Evolutionary conservation across 2,888 invertebrate species (phyloP).

Genomic region (Synergus itoensis): DNA sequence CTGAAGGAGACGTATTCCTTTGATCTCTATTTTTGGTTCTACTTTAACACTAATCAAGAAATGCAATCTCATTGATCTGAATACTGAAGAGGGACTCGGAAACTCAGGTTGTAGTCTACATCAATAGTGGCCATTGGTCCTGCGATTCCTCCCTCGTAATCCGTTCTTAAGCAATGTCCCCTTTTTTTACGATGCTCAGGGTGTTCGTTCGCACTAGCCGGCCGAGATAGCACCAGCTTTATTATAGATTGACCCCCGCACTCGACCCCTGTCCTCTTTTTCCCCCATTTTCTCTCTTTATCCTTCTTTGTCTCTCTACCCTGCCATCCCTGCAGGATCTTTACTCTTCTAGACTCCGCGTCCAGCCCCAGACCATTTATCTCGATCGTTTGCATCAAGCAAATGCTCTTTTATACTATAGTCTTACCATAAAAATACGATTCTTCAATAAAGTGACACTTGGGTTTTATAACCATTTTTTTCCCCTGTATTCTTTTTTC

Average conservation of each 20-base stretch:
- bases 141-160: slow-evolving; percentile 76
- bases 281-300: slow-evolving; percentile 47
- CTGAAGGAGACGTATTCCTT: neutral
- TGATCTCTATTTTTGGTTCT: neutral
- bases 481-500: neutral
- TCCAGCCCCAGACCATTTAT: slow-evolving; percentile 70
- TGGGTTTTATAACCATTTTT: neutral
- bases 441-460: slow-evolving; percentile 32
- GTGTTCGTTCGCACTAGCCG: slow-evolving; percentile 66
- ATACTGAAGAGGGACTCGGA: slow-evolving; percentile 48
- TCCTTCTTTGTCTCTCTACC: slow-evolving; percentile 18
- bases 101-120: slow-evolving; percentile 45
- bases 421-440: slow-evolving; percentile 31
- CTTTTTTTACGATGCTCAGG: slow-evolving; percentile 72
- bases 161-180: slow-evolving; percentile 74
- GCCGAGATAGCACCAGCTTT: slow-evolving; percentile 74
- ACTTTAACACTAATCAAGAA: neutral
- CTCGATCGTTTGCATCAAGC: slow-evolving; percentile 75
- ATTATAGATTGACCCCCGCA: slow-evolving; percentile 76
- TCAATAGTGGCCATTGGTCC: slow-evolving; percentile 59
- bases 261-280: slow-evolving; percentile 65
- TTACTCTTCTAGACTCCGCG: slow-evolving; percentile 55
- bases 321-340: slow-evolving; percentile 51
- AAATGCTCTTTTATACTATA: slow-evolving; percentile 37
- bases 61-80: slow-evolving; percentile 43